Percentiles rank a stretch among this genome's conserved stretches.
phyloP scores from a whole-genome alignment of 2,113 vertebrate species.

The Gobio gobio region DNA sequence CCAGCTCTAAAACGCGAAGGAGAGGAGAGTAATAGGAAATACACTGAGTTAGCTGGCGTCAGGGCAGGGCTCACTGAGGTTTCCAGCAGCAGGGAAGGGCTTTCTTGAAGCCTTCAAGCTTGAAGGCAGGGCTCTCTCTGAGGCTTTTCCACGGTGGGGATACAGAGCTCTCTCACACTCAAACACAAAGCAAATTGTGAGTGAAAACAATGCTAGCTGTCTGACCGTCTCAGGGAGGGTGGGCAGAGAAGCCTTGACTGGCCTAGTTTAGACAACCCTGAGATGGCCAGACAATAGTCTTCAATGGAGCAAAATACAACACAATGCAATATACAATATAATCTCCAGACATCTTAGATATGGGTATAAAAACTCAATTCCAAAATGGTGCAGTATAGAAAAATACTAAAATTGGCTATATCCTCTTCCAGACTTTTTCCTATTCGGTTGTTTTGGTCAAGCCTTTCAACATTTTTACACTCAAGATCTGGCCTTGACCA shows the following conservation, averaged over 20 bases:
- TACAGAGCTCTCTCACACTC: slow-evolving; percentile 66
- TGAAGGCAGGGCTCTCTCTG: slow-evolving; percentile 38
- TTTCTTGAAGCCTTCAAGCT: not conserved
- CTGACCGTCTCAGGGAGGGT: slow-evolving; percentile 58
- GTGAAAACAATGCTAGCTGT: slow-evolving; percentile 73
- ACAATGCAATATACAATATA: slow-evolving; percentile 12
- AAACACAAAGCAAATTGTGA: slow-evolving; percentile 77
- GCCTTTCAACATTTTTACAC: not conserved
- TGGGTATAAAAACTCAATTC: not conserved
- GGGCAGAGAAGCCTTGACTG: slow-evolving; percentile 71
- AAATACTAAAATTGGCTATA: not conserved
- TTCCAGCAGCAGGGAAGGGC: slow-evolving; percentile 26
- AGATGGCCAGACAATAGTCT: slow-evolving; percentile 31
- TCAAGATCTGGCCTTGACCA: not conserved
- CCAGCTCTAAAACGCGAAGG: not conserved
- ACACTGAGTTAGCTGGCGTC: slow-evolving; percentile 6
- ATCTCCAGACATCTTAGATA: slow-evolving; percentile 41
- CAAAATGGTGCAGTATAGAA: not conserved
- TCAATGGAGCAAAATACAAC: slow-evolving; percentile 5
- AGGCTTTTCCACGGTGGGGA: slow-evolving; percentile 59
- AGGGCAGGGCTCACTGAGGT: slow-evolving; percentile 6
- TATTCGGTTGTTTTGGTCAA: not conserved
- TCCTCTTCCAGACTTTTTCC: not conserved
- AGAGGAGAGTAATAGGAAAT: slow-evolving; percentile 11
- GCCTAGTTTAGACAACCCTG: slow-evolving; percentile 56